phyloP scores from a whole-genome alignment of 2,113 vertebrate species.

The Prolemur simus region DNA sequence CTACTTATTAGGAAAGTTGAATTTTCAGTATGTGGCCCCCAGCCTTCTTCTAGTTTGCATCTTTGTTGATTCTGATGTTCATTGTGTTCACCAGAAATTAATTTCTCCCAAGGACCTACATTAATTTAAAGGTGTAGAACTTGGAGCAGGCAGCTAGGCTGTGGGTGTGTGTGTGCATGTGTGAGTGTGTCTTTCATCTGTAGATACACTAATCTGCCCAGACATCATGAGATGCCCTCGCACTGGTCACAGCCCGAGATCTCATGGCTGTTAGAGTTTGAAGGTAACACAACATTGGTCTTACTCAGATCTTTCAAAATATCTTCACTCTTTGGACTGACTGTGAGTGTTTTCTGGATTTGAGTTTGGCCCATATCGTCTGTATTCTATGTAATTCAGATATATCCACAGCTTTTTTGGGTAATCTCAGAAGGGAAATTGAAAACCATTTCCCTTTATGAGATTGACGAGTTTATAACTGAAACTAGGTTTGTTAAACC shows the following conservation, averaged over 20 bases:
- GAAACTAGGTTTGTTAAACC: neutral
- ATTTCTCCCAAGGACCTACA: neutral
- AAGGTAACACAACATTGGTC: too few relatives aligned
- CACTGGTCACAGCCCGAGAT: neutral
- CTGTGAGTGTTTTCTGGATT: neutral
- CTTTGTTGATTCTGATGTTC: neutral
- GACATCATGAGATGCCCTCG: fast-evolving
- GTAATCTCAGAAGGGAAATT: neutral
- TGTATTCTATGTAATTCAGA: neutral
- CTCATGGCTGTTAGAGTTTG: neutral
- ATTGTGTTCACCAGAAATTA: neutral
- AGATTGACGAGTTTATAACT: neutral
- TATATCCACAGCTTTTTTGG: neutral
- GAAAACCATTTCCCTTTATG: neutral
- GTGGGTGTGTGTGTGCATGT: neutral
- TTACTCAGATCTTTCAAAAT: neutral
- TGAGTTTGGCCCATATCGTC: neutral
- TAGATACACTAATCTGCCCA: neutral
- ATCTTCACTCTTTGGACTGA: neutral
- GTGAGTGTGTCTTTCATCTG: neutral
- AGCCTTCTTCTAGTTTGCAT: neutral
- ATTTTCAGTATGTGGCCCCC: neutral
- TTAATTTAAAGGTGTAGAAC: neutral
- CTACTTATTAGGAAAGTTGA: neutral
- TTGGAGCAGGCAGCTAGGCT: neutral